A percentile compares a stretch with the other conserved stretches of the same genome.
phyloP scores from a whole-genome alignment of 2,113 vertebrate species.

The Oreochromis tanganicae region DNA sequence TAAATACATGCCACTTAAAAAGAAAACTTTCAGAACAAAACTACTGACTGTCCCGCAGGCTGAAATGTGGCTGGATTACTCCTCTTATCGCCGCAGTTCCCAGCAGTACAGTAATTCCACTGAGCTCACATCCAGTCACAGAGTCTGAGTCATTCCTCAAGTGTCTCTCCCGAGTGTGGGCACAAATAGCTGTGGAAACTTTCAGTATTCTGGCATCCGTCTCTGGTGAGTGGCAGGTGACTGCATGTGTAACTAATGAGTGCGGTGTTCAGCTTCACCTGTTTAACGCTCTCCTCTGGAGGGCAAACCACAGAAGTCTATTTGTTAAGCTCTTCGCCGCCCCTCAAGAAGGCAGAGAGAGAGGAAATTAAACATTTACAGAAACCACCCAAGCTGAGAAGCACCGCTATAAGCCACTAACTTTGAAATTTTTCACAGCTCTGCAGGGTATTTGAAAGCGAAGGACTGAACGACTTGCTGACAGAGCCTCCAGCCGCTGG shows the following conservation, averaged over 20 bases:
- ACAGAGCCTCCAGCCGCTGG: neutral
- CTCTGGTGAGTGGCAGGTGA: slow-evolving; percentile 56
- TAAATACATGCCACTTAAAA: neutral
- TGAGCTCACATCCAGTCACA: slow-evolving; percentile 42
- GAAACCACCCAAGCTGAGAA: slow-evolving; percentile 48
- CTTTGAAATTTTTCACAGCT: slow-evolving; percentile 31
- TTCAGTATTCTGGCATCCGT: slow-evolving; percentile 34
- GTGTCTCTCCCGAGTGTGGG: slow-evolving; percentile 23
- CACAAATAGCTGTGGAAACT: slow-evolving; percentile 30
- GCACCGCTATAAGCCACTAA: slow-evolving; percentile 47
- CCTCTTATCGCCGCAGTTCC: slow-evolving; percentile 16
- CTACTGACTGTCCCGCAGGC: slow-evolving; percentile 8
- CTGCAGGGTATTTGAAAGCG: slow-evolving; percentile 11
- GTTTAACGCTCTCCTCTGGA: slow-evolving; percentile 51
- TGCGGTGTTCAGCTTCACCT: slow-evolving; percentile 56
- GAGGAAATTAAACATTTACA: slow-evolving; percentile 67
- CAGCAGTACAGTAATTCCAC: slow-evolving; percentile 31
- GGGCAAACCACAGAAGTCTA: slow-evolving; percentile 36
- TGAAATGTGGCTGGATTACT: slow-evolving; percentile 6
- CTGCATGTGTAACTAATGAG: slow-evolving; percentile 68
- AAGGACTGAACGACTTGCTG: neutral
- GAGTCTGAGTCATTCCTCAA: slow-evolving; percentile 36
- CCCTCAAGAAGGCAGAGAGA: slow-evolving; percentile 24
- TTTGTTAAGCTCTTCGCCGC: slow-evolving; percentile 34
- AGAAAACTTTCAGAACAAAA: neutral